phyloP scores from a whole-genome alignment of 1,140 invertebrate species.

The Helicoverpa zea region DNA sequence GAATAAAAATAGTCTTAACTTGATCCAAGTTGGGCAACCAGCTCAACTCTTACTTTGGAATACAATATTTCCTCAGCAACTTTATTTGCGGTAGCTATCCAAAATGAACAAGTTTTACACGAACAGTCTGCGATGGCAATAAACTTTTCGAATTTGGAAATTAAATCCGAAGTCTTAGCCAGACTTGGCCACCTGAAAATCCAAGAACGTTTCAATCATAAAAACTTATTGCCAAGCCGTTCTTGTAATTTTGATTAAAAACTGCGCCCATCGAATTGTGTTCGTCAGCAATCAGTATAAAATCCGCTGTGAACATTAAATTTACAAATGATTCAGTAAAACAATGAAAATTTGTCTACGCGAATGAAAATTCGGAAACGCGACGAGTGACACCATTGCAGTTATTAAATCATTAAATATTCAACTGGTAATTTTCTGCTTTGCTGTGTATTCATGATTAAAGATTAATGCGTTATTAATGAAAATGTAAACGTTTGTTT shows the following conservation, averaged over 20 bases:
- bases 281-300: conserved; percentile 40
- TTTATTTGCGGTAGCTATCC: conserved; percentile 56
- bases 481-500: not conserved
- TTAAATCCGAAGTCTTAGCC: conserved; percentile 53
- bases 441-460: conserved; percentile 23
- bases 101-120: conserved; percentile 59
- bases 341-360: conserved; percentile 42
- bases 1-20: conserved; percentile 43
- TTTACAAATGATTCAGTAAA: conserved; percentile 47
- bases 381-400: conserved; percentile 50
- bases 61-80: conserved; percentile 53
- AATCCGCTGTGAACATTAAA: conserved; percentile 43
- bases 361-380: conserved; percentile 30
- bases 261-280: conserved; percentile 36
- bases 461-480: conserved; percentile 44
- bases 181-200: conserved; percentile 49
- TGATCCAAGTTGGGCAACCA: conserved; percentile 38
- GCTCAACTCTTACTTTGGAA: conserved; percentile 43
- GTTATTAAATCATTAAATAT: conserved; percentile 58
- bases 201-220: conserved; percentile 48
- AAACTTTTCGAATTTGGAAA: conserved; percentile 56
- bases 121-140: conserved; percentile 53
- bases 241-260: conserved; percentile 52
- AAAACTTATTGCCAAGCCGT: conserved; percentile 49
- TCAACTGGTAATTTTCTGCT: conserved; percentile 53